These are phyloP conservation scores for Aegithalos caudatus DNA, from an alignment of 2,113 vertebrate genomes.

Conservation along the genomic window DNA sequence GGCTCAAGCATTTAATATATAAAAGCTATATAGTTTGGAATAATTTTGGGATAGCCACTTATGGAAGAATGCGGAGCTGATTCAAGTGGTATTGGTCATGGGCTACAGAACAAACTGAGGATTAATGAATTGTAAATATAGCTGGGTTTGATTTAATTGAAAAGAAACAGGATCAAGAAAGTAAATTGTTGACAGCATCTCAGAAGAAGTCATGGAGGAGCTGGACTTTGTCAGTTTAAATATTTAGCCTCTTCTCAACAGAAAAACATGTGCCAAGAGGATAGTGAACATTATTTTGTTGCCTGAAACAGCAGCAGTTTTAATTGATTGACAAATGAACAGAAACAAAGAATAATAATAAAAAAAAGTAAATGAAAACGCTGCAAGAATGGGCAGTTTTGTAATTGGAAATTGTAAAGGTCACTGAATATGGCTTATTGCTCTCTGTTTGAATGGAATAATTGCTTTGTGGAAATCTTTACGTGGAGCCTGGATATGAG, in stretches of 20 bases:
- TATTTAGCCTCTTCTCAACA: background rate
- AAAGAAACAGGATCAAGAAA: background rate
- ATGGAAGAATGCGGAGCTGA: background rate
- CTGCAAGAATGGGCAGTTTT: background rate
- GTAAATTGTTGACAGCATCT: background rate
- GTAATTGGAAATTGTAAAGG: conserved; percentile 9
- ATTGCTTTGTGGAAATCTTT: background rate
- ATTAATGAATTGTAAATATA: background rate
- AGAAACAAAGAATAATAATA: background rate
- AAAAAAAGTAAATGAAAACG: conserved; percentile 16
- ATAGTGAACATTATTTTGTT: background rate
- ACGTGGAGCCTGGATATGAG: background rate
- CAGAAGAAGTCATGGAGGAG: background rate
- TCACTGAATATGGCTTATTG: background rate
- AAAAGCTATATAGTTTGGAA: background rate
- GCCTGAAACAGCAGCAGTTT: background rate
- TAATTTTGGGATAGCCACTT: background rate
- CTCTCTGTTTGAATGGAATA: background rate
- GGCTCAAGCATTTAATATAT: background rate
- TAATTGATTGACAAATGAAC: background rate
- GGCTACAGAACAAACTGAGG: background rate
- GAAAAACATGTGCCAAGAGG: background rate
- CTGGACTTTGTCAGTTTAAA: background rate
- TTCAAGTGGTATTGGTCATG: background rate
- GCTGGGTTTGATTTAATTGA: background rate